Evolutionary conservation across 2,888 invertebrate genomes (phyloP).

Genomic region (Microplitis manilae): DNA sequence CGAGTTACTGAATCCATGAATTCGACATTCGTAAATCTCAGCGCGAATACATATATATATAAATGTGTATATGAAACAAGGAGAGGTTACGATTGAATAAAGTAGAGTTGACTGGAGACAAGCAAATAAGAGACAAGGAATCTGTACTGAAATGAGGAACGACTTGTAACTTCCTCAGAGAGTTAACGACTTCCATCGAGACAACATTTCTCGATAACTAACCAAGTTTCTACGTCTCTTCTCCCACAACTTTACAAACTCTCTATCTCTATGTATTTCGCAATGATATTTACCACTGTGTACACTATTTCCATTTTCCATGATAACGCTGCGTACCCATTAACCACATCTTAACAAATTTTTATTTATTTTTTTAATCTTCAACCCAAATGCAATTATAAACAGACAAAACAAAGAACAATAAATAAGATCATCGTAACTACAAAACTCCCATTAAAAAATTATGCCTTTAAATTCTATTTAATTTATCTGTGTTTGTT

Average conservation of each 20-base stretch:
- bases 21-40: not conserved
- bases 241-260: conserved; percentile 40
- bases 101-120: not conserved
- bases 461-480: no score
- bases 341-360: conserved; percentile 49
- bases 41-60: not conserved
- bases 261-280: not conserved
- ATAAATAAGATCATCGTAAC: no score
- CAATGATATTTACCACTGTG: conserved; percentile 52
- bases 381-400: not conserved
- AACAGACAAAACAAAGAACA: not conserved
- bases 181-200: conserved; percentile 59
- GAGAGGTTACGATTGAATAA: conserved; percentile 12
- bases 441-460: no score
- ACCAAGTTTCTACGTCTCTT: conserved; percentile 53
- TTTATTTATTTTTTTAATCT: conserved; percentile 44
- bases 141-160: conserved; percentile 38
- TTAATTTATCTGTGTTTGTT: no score
- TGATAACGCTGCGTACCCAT: conserved; percentile 23
- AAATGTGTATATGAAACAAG: not conserved
- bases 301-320: conserved; percentile 18
- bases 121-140: conserved; percentile 9
- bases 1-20: not conserved
- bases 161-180: conserved; percentile 49
- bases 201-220: conserved; percentile 60